A percentile compares a stretch with the other conserved stretches of the same genome.
These are phyloP conservation scores for Bemisia tabaci DNA, from an alignment of 1,140 invertebrate species.

Conservation along the genomic window DNA sequence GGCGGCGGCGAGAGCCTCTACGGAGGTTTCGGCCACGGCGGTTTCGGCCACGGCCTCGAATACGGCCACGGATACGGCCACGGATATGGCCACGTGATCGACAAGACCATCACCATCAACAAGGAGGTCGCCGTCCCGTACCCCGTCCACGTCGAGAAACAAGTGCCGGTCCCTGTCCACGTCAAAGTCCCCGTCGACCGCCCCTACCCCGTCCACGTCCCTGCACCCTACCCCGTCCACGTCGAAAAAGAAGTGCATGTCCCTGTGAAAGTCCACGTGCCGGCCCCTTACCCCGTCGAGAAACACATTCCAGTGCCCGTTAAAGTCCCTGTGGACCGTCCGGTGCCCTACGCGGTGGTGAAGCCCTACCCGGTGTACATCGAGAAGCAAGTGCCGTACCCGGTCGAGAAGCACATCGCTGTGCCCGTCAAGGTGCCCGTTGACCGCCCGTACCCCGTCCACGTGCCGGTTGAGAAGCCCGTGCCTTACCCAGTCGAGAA, in stretches of 20 bases:
- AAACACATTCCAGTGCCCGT: constrained; percentile 39
- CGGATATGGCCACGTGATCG: constrained; percentile 39
- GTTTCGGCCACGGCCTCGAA: constrained; percentile 13
- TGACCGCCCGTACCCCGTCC: constrained; percentile 39
- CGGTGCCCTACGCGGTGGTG: constrained; percentile 41
- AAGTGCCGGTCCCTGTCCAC: constrained; percentile 43
- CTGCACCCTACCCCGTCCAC: constrained; percentile 27
- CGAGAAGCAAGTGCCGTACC: constrained; percentile 51
- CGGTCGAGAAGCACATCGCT: constrained; percentile 21
- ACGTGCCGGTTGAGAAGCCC: constrained; percentile 14
- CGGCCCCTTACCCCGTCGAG: constrained; percentile 37
- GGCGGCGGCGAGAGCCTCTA: constrained; percentile 2
- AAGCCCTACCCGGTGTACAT: constrained; percentile 42
- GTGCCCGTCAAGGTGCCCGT: constrained; percentile 43
- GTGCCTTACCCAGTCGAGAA: constrained; percentile 47
- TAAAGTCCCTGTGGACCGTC: constrained; percentile 38
- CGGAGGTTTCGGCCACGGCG: constrained; percentile 3
- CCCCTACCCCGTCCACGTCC: constrained; percentile 18
- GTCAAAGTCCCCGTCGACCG: constrained; percentile 30
- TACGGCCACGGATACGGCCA: constrained; percentile 19
- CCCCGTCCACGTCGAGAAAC: constrained; percentile 30
- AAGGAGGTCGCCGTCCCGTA: constrained; percentile 56
- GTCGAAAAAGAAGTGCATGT: constrained; percentile 28
- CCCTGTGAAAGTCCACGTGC: constrained; percentile 21
- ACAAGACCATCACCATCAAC: constrained; percentile 48